Evolutionary conservation across 2,888 invertebrate species (phyloP), one percentile per base, ranked within the genome.

Genomic region (Elysia crispata): DNA sequence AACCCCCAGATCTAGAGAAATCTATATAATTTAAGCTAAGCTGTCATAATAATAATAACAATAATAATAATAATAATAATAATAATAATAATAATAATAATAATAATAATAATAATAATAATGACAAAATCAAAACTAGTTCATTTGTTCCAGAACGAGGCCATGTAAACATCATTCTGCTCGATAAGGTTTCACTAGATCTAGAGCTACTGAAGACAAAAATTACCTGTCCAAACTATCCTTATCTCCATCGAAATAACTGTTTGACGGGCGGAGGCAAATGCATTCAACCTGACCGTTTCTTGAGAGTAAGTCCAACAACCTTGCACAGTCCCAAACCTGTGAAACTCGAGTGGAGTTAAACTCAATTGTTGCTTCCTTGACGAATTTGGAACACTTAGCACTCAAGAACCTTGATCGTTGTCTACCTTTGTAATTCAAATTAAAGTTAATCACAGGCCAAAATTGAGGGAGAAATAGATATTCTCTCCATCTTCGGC

Each of bases 401-500:
- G 88, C 87, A 70, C 89, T 87, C 66, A 92, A 85, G 86, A 90
- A 91, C 81, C 86, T 89, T 73, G 88, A 87, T 82, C 87, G 86
- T 62, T 86, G 84, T 74, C 88, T 85, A 33, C 85, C 82, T 73
- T 83, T 82, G 79, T 82, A 84, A 76, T 84, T 83, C 60, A 88
- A 79, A 76, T 86, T 83, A 74, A 89, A 86, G 28, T 82, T 76
- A 33, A 90, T 81, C 64, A 82, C 86, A 70, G 80, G 86, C 92
- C 92, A 92, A 78, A 91, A 86, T 64, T 87, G 87, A 70, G 91
- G 90, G 82, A 91, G 91, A 85, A 91, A 92, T 25, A 92, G 86
- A 82, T 90, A 91, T 72, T 87, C 86, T 83, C 94, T 92, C 94
- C 94, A 94, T 89, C 93, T 92, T 90, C 92, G 93, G 88, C 94